These are phyloP conservation scores for Ctenomys sociabilis DNA, from an alignment of 2,113 vertebrate genomes.

Conservation along the genomic window DNA sequence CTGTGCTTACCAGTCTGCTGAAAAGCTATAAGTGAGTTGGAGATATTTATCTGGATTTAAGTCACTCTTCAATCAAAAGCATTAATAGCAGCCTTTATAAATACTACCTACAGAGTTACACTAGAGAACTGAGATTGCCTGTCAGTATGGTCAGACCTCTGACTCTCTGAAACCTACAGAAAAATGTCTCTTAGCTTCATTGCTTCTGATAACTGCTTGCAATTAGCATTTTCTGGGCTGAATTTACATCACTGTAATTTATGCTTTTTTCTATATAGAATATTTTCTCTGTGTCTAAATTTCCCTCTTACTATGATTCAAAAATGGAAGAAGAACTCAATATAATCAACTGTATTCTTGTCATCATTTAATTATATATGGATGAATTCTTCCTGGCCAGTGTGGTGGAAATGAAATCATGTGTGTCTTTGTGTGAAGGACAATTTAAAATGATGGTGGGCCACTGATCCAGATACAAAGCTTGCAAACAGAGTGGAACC, in stretches of 20 bases:
- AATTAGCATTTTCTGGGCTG: background rate
- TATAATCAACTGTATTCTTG: background rate
- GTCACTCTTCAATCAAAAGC: background rate
- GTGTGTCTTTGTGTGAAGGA: background rate
- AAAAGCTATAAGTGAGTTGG: background rate
- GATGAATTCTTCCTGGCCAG: background rate
- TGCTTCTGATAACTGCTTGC: no score
- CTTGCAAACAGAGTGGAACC: background rate
- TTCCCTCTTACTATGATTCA: background rate
- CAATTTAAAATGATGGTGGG: background rate
- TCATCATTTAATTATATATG: background rate
- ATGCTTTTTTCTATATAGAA: background rate
- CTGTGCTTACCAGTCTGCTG: fast-evolving
- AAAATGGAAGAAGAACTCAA: background rate
- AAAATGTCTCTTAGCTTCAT: background rate
- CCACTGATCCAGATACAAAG: background rate
- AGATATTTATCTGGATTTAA: background rate
- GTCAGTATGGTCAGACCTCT: background rate
- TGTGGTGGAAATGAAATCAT: background rate
- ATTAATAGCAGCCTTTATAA: background rate
- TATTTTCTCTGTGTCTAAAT: background rate
- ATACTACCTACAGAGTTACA: background rate
- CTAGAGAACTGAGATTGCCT: background rate
- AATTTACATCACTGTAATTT: background rate
- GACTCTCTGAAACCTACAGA: background rate